A percentile compares a stretch with the other conserved stretches of the same genome.
phyloP scores from a whole-genome alignment of 2,888 invertebrate species.

The Chaetogeoica ovagalla region DNA sequence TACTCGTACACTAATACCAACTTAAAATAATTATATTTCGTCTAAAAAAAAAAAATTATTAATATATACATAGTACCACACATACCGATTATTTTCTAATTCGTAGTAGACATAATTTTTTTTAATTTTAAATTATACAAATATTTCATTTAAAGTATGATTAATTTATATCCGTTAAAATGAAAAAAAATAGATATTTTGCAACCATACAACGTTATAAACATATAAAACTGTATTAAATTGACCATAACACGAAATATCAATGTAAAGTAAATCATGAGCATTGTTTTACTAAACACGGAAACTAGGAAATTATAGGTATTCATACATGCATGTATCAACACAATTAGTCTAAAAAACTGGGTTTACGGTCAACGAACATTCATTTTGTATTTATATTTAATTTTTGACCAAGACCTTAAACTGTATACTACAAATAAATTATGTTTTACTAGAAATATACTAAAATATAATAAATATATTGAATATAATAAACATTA shows the following conservation, averaged over 20 bases:
- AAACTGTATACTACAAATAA: no score
- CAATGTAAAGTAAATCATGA: neutral
- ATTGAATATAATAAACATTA: neutral
- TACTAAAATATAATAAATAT: neutral
- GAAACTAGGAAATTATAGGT: conserved; percentile 30
- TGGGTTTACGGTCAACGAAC: conserved; percentile 12
- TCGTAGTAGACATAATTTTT: no score
- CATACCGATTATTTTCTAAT: no score
- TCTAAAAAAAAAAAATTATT: no score
- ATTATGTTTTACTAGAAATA: neutral
- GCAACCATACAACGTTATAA: neutral
- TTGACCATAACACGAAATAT: conserved; percentile 7
- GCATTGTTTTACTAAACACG: conserved; percentile 15
- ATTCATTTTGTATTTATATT: neutral
- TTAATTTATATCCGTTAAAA: neutral
- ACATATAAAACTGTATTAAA: conserved; percentile 11
- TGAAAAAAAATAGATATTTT: neutral
- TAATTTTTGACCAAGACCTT: neutral
- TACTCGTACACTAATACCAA: no score
- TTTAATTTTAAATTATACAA: no score
- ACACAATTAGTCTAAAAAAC: conserved; percentile 21
- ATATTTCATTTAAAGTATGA: neutral
- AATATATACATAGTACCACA: no score
- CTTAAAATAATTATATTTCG: no score
- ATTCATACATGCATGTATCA: neutral